Evolutionary conservation across 2,113 vertebrate species (phyloP).

Genomic region (Dryoscopus gambensis): DNA sequence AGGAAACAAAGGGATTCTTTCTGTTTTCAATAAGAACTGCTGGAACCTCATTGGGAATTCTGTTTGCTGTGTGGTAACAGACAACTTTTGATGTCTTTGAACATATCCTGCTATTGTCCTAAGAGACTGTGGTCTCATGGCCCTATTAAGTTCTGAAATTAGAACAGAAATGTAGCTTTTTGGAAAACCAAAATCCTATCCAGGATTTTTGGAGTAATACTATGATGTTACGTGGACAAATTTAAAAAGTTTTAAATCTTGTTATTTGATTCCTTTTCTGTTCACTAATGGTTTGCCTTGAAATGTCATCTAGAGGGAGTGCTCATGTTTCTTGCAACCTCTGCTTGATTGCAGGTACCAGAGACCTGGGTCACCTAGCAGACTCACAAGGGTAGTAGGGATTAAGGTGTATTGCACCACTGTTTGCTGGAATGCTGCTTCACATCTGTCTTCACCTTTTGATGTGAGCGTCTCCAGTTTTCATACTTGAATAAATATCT

Average conservation of each 20-base stretch:
- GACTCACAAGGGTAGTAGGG: neutral
- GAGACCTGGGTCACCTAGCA: neutral
- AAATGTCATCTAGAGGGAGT: neutral
- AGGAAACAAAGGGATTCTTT: constrained; percentile 54
- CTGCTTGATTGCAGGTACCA: neutral
- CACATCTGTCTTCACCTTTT: neutral
- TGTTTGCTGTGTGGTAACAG: constrained; percentile 11
- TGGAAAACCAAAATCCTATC: neutral
- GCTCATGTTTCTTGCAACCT: neutral
- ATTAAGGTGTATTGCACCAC: neutral
- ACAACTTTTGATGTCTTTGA: constrained; percentile 18
- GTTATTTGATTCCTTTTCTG: neutral
- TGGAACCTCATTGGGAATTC: constrained; percentile 29
- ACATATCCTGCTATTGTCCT: constrained; percentile 34
- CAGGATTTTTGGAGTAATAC: neutral
- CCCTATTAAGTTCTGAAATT: neutral
- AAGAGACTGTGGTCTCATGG: neutral
- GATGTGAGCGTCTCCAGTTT: neutral
- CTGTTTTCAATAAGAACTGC: constrained; percentile 38
- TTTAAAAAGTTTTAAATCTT: neutral
- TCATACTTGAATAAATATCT: neutral
- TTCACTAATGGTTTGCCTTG: neutral
- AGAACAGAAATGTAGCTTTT: neutral
- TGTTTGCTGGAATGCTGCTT: neutral
- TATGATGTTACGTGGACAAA: neutral